Evolutionary conservation across 2,888 invertebrate species (phyloP), one percentile per base, ranked within the genome.

Genomic region (Eustalomyia histrio): DNA sequence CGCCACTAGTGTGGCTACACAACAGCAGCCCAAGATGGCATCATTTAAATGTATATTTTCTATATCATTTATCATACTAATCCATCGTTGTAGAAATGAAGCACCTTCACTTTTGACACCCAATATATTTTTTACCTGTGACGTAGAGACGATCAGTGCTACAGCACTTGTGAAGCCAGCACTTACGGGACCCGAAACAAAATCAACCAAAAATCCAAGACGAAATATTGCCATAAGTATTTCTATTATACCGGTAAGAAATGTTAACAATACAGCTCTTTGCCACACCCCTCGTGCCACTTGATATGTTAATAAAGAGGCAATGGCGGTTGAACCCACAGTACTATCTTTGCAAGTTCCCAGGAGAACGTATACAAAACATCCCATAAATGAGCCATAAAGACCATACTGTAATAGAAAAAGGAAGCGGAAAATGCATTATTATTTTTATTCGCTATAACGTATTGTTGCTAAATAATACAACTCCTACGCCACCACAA

Each of bases 331-430:
- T 43, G 98, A 97, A 9, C 98, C 97, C 86, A 97, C 94, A 1
- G 97, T 97, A 84, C 97, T 95, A 89, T 97, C 97, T 90, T 97
- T 97, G 89, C 97, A 96, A 74, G 97, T 97, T 53, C 98, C 98
- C 84, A 98, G 92, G 81, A 98, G 90, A 83, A 96, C 95, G 92
- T 98, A 98, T 83, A 97, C 92, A 90, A 98, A 95, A 89, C 96
- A 95, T 55, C 97, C 97, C 88, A 98, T 91, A 91, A 98, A 98
- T 8, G 97, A 95, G 65, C 97, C 96, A 91, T 98, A 98, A 57
- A 98, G 92, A 43, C 98, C 98, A 90, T 95, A 96, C 95, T 97
- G 92, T n/a, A 33, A 33, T 18, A 33, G 17, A 47, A 10, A 35
- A 29, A 29, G 7, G 7, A 29, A 29, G 7, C 3, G 29, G 29